Evolutionary conservation across 1,140 invertebrate genomes (phyloP), one percentile per base, ranked within the genome.

Genomic region (Brachystomella parvula): DNA sequence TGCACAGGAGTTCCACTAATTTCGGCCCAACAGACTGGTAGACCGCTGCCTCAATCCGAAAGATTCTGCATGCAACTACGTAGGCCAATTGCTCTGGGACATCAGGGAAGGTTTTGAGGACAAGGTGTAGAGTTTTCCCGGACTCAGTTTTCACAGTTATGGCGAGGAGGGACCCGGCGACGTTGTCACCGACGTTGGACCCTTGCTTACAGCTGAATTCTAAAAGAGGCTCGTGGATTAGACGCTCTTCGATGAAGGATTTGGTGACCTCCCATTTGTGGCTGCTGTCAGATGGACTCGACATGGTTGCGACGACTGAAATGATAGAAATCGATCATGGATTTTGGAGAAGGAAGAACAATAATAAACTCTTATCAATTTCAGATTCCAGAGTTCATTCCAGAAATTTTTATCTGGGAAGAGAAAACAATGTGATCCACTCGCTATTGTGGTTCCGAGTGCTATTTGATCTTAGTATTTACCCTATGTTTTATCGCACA

Each of bases 111-210:
- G 0, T 29, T 30, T 70, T 70, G 31, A 64, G 28, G 0, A 70
- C 63, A 9, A 70, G 65, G 61, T 67, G 28, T 26, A 59, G 24
- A 1, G 29, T 33, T 32, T 61, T 26, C 19, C 59, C 63, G 1
- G 39, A 33, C 30, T 49, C 28, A 19, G 33, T 56, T 15, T 32
- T 67, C 1, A 66, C 69, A 15, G 47, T 61, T 12, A 70, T 35
- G 3, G 44, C 57, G 9, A 70, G 19, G 1, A 70, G 47, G 0
- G 15, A 26, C 15, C 69, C 69, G 19, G 57, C 62, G 0, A 61
- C 65, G 31, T 63, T 63, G 61, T 62, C 66, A 3, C 69, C 69
- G 26, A 24, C 3, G 2, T 67, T 57, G 30, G 69, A 53, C 0
- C 69, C 69, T 2, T 59, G 2, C 0, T 33, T 47, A 19, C 57